Percentiles rank a stretch among this genome's conserved stretches.
phyloP scores from a whole-genome alignment of 2,797 vertebrate species.

The Coregonus sp. region DNA sequence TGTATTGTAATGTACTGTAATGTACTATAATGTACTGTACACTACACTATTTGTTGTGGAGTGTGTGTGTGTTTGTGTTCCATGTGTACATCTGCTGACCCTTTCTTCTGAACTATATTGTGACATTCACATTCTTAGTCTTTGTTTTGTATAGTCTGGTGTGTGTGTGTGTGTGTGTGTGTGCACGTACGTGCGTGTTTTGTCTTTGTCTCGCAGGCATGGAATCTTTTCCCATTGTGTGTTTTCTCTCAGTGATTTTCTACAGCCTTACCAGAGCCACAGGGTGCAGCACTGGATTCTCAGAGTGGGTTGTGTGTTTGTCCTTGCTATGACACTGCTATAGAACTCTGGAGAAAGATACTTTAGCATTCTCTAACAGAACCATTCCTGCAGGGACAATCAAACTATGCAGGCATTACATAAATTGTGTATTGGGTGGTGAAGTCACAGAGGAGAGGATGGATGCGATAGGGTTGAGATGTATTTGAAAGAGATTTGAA shows the following conservation, averaged over 20 bases:
- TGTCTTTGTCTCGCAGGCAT: neutral
- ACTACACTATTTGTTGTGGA: neutral
- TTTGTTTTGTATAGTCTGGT: neutral
- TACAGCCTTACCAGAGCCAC: neutral
- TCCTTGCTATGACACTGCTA: neutral
- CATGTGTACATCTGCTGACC: neutral
- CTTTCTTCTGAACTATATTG: neutral
- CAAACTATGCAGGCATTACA: neutral
- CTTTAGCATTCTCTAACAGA: neutral
- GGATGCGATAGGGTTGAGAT: neutral
- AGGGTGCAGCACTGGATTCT: neutral
- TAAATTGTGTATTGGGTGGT: neutral
- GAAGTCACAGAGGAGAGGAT: neutral
- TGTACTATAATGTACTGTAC: neutral
- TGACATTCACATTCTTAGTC: neutral
- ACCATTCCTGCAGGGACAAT: neutral
- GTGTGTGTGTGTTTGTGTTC: neutral
- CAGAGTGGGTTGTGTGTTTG: neutral
- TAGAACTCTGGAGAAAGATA: neutral
- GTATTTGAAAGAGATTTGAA: no score
- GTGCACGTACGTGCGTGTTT: neutral
- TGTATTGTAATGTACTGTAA: no score
- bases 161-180: neutral
- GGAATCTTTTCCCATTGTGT: neutral
- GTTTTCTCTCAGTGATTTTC: neutral